Evolutionary conservation across 2,113 vertebrate species (phyloP), one percentile per base, ranked within the genome.

Genomic region (Sminthopsis crassicaudata): DNA sequence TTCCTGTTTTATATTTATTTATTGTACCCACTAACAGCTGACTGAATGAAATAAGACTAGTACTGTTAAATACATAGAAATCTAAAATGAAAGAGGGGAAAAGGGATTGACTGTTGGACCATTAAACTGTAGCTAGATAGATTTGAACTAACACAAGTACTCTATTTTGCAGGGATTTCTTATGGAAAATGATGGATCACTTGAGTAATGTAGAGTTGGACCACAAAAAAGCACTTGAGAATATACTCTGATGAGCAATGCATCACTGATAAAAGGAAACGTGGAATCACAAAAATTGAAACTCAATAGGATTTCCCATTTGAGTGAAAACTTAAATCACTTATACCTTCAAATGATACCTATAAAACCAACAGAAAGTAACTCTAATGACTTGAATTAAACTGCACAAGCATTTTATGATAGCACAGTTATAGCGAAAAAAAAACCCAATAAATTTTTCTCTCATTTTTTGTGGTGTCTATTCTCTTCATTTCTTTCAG

Each of bases 251-350:
- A 42, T 53, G 36, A 93, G 27, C 91, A 91, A 90, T 60, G 26
- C 12, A 46, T 53, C 7, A 36, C 27, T 92, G n/a, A 46, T 90
- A 19, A 5, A 93, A 96, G 60, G 90, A 67, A 95, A 94, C 19
- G 94, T 9, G 26, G 46, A 36, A 50, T n/a, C 7, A 57, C 48
- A 53, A 91, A 94, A 93, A 60, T 60, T 1, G 53, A 93, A 93
- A 95, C 93, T 94, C 91, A 96, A 94, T 95, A 93, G 76, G 0
- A 52, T 92, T 88, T 95, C 92, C 8, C 76, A 95, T 91, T 25
- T 50, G 19, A 50, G 90, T 93, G n/a, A 96, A 90, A 95, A 95
- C 51, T 51, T 53, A 57, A 96, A 55, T 90, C 48, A 57, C 24
- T 8, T 92, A 11, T 46, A 46, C 54, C 9, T 94, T 67, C 91